Evolutionary conservation across 2,888 invertebrate genomes (phyloP).

Genomic region (Ariolimax columbianus): DNA sequence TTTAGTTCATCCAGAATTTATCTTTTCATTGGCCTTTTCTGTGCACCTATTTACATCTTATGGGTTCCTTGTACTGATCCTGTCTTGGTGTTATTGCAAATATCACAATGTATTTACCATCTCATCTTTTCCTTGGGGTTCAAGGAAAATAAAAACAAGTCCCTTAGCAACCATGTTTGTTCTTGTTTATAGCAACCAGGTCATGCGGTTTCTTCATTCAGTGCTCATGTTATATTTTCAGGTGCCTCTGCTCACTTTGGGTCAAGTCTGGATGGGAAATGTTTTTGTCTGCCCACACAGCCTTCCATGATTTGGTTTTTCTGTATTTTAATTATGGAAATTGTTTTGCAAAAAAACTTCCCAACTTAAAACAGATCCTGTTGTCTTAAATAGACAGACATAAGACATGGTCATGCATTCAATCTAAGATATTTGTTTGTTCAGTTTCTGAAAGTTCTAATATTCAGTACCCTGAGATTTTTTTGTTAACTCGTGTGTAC

Average conservation of each 20-base stretch:
- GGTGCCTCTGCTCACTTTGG: constrained; percentile 20
- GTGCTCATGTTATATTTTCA: constrained; percentile 45
- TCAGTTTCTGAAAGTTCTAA: neutral
- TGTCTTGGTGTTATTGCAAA: no score
- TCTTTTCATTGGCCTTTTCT: neutral
- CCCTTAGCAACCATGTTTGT: neutral
- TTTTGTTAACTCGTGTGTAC: neutral
- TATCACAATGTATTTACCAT: neutral
- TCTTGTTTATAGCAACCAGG: neutral
- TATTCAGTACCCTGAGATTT: neutral
- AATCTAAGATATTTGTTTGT: neutral
- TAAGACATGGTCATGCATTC: neutral
- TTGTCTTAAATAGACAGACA: neutral
- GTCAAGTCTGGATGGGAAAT: constrained; percentile 44
- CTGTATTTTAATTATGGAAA: neutral
- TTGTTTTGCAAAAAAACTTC: neutral
- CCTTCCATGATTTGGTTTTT: neutral
- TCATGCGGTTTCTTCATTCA: neutral
- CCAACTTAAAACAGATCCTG: neutral
- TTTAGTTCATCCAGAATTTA: constrained; percentile 7
- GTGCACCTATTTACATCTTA: no score
- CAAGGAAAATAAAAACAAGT: neutral
- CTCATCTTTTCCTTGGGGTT: neutral
- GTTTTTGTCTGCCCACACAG: constrained; percentile 21
- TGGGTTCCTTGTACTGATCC: no score